Evolutionary conservation across 30 jellyfish, hydroid and myxozoan species (phyloP).

Genomic region (Nemopilema nomurai): DNA sequence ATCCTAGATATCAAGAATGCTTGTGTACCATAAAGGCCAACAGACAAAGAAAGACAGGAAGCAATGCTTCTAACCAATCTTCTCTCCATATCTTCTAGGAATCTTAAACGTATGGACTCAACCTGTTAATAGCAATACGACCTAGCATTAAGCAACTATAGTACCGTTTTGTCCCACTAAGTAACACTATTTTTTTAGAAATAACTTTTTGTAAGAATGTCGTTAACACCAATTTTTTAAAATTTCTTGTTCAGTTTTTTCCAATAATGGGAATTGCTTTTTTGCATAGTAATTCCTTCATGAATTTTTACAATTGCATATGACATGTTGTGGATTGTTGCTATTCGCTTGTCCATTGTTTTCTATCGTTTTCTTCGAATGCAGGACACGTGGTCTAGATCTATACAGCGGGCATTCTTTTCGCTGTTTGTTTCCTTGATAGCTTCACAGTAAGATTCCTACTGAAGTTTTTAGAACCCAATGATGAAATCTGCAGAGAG

Average conservation of each 20-base stretch:
- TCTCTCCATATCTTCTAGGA: constrained; percentile 18
- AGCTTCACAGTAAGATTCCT: no score
- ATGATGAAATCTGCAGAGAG: no score
- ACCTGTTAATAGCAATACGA: constrained; percentile 29
- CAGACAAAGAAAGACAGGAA: constrained; percentile 29
- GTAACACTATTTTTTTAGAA: not conserved
- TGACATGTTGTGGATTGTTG: constrained; percentile 55
- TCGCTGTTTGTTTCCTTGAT: no score
- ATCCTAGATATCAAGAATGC: constrained; percentile 57
- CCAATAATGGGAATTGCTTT: not conserved
- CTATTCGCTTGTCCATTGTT: not conserved
- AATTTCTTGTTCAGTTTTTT: constrained; percentile 19
- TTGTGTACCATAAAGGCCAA: constrained; percentile 58
- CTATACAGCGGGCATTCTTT: not conserved
- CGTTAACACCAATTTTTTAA: constrained; percentile 15
- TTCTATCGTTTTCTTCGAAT: not conserved
- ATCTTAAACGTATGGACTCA: constrained; percentile 38
- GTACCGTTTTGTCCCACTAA: not conserved
- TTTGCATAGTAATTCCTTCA: constrained; percentile 27
- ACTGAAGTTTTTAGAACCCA: no score
- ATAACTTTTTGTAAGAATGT: constrained; percentile 25
- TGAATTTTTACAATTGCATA: constrained; percentile 11
- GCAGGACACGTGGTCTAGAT: not conserved
- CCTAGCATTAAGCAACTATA: not conserved
- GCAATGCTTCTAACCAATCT: constrained; percentile 5